Conservation (phyloP, 1,140 invertebrate species). For the Drosophila navojoa region DNA sequence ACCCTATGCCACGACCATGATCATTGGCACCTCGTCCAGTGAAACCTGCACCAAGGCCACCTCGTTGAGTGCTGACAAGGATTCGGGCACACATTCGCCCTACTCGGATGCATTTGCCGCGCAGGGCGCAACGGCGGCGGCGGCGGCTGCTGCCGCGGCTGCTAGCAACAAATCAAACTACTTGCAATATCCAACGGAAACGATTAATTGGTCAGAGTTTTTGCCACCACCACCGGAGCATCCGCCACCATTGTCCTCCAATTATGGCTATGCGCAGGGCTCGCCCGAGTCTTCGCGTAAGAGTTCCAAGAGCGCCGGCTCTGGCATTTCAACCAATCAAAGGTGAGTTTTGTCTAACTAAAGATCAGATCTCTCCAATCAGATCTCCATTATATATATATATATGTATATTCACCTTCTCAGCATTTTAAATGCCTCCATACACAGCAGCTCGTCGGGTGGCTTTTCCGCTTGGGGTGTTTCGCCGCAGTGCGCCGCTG, state of each 20-base stretch:
- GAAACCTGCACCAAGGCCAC: constrained; percentile 85
- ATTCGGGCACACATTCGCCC: constrained; percentile 85
- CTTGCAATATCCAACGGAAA: constrained; percentile 84
- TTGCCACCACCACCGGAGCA: constrained; percentile 92
- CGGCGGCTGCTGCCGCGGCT: constrained; percentile 32
- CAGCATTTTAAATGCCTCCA: constrained; percentile 78
- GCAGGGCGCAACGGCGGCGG: constrained; percentile 32
- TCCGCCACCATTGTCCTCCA: constrained; percentile 87
- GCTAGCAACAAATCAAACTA: constrained; percentile 83
- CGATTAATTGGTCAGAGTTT: constrained; percentile 91
- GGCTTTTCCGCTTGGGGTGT: constrained; percentile 83
- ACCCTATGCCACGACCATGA: constrained; percentile 93
- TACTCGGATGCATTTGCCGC: constrained; percentile 74
- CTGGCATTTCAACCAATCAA: constrained; percentile 81
- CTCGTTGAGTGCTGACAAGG: constrained; percentile 84
- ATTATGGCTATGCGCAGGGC: constrained; percentile 74
- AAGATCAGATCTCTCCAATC: background rate
- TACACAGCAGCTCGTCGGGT: constrained; percentile 82
- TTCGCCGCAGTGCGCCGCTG: constrained; percentile 68
- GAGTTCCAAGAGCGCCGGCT: constrained; percentile 81
- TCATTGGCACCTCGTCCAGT: constrained; percentile 85
- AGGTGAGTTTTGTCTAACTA: constrained; percentile 52
- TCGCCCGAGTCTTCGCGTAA: constrained; percentile 82
- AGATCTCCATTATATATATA: background rate
- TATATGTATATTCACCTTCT: background rate